Evolutionary conservation across 2,113 vertebrate genomes (phyloP).

Genomic region (Macheiramphus alcinus): DNA sequence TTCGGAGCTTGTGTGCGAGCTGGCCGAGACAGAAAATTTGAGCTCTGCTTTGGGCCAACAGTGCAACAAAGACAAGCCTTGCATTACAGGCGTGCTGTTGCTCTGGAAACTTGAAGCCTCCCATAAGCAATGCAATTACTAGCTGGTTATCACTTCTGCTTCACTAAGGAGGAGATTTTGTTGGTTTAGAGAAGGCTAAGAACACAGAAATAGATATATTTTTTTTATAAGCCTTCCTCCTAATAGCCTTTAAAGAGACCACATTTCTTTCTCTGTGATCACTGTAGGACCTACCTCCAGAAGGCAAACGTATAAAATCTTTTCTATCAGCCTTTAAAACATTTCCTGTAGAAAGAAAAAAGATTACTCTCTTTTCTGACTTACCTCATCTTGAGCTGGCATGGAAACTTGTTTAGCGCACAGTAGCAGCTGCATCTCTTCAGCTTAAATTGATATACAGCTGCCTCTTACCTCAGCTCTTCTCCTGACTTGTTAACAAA

Average conservation of each 20-base stretch:
- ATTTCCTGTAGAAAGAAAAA: neutral
- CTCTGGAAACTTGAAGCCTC: conserved; percentile 46
- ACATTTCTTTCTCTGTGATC: neutral
- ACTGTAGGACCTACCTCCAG: neutral
- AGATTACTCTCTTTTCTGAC: neutral
- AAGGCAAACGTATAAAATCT: neutral
- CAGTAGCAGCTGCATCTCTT: neutral
- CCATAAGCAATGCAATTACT: conserved; percentile 25
- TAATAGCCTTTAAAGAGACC: neutral
- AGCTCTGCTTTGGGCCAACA: conserved; percentile 20
- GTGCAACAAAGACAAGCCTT: conserved; percentile 30
- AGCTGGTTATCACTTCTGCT: conserved; percentile 34
- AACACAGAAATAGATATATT: neutral
- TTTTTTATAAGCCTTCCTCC: neutral
- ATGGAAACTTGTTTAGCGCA: neutral
- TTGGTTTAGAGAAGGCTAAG: neutral
- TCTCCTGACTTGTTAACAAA: conserved; percentile 7
- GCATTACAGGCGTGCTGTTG: neutral
- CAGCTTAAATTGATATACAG: neutral
- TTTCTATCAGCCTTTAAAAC: neutral
- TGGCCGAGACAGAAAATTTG: neutral
- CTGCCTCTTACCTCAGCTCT: neutral
- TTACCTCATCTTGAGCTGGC: neutral
- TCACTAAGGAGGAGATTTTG: neutral
- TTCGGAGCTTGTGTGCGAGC: neutral